phyloP scores from a whole-genome alignment of 92 coral and sea anemone species.

The Parazoanthus darwini region DNA sequence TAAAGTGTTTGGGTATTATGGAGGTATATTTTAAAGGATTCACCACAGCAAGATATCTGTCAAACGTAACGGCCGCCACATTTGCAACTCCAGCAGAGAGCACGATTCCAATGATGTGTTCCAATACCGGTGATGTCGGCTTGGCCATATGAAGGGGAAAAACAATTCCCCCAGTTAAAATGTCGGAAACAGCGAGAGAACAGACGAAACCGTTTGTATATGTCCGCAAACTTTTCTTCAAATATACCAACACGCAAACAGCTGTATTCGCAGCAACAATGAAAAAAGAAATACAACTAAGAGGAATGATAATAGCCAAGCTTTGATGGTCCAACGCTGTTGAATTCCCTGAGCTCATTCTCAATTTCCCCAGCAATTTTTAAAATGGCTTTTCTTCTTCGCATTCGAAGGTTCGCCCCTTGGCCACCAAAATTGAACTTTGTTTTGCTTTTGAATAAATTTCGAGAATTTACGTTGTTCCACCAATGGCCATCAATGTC shows the following conservation, averaged over 20 bases:
- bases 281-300: constrained; percentile 52
- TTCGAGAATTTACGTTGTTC: not conserved
- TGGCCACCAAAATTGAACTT: not conserved
- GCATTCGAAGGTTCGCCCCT: not conserved
- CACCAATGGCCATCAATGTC: not conserved
- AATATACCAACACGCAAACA: constrained; percentile 70
- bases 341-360: not conserved
- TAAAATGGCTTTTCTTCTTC: not conserved
- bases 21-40: constrained; percentile 61
- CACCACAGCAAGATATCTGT: constrained; percentile 69
- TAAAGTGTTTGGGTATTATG: constrained; percentile 57
- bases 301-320: constrained; percentile 36
- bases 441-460: not conserved
- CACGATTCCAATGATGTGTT: constrained; percentile 63
- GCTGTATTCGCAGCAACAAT: constrained; percentile 67
- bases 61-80: constrained; percentile 75
- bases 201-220: constrained; percentile 74
- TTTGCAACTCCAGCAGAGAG: constrained; percentile 77
- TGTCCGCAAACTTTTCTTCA: constrained; percentile 62
- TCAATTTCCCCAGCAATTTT: not conserved
- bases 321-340: constrained; percentile 15
- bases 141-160: constrained; percentile 70
- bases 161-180: constrained; percentile 68
- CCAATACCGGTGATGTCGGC: constrained; percentile 57
- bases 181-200: constrained; percentile 76